A percentile compares a stretch with the other conserved stretches of the same genome.
Evolutionary conservation across 2,888 invertebrate species (phyloP).

Genomic region (Eupithecia subumbrata): DNA sequence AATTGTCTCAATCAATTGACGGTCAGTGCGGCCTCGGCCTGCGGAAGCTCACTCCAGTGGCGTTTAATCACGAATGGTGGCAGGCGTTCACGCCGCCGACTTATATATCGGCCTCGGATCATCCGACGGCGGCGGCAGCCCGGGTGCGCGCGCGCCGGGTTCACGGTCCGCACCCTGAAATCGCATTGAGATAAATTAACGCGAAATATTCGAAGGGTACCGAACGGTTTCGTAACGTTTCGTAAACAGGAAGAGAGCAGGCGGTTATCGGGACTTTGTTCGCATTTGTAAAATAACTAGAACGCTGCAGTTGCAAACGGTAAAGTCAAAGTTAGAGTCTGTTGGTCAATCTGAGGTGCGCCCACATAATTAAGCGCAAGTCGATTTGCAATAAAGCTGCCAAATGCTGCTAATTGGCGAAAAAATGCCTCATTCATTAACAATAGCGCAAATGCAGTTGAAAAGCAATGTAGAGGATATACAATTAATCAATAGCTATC

Average conservation of each 20-base stretch:
- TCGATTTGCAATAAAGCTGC: constrained; percentile 30
- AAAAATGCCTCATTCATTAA: constrained; percentile 22
- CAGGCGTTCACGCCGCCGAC: constrained; percentile 71
- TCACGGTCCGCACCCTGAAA: constrained; percentile 80
- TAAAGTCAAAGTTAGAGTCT: constrained; percentile 47
- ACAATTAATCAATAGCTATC: not conserved
- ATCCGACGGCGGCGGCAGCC: constrained; percentile 73
- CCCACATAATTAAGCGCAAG: constrained; percentile 39
- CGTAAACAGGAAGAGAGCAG: constrained; percentile 62
- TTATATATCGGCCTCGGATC: constrained; percentile 83
- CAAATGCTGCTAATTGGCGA: constrained; percentile 34
- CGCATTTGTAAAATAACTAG: constrained; percentile 47
- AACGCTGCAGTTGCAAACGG: constrained; percentile 47
- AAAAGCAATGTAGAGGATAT: not conserved
- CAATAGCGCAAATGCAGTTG: not conserved
- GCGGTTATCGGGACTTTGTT: constrained; percentile 49
- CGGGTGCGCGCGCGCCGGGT: constrained; percentile 70
- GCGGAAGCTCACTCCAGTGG: constrained; percentile 75
- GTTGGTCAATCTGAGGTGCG: constrained; percentile 41
- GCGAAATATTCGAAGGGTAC: constrained; percentile 63
- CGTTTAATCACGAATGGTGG: constrained; percentile 79
- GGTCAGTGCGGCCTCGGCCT: constrained; percentile 73
- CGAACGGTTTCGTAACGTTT: constrained; percentile 53
- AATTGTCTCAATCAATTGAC: constrained; percentile 76
- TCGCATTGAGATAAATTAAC: constrained; percentile 64